Evolutionary conservation across 2,888 invertebrate species (phyloP).

Genomic region (Maniola hyperantus): DNA sequence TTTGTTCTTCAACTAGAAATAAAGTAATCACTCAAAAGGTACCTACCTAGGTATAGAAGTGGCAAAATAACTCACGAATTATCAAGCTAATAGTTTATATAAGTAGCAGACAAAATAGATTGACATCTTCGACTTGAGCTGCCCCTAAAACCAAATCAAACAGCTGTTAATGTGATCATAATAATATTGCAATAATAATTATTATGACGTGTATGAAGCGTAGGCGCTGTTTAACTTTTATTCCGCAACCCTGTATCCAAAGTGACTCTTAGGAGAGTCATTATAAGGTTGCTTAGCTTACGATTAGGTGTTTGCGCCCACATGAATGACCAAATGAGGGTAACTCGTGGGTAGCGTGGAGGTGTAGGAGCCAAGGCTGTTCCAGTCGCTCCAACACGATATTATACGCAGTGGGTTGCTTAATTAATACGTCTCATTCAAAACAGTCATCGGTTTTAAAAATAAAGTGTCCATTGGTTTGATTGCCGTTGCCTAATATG

Average conservation of each 20-base stretch:
- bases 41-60: too few species aligned
- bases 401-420: conserved; percentile 68
- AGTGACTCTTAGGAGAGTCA: conserved; percentile 68
- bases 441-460: conserved; percentile 59
- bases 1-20: too few species aligned
- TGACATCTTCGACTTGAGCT: neutral
- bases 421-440: conserved; percentile 67
- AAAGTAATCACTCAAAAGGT: too few species aligned
- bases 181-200: conserved; percentile 51
- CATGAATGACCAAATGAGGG: conserved; percentile 80
- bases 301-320: conserved; percentile 74
- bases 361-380: conserved; percentile 79
- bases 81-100: neutral
- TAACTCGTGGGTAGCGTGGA: conserved; percentile 78
- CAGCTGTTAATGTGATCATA: conserved; percentile 32
- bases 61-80: too few species aligned
- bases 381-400: conserved; percentile 72
- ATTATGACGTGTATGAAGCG: conserved; percentile 58
- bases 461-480: conserved; percentile 46
- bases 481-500: conserved; percentile 39
- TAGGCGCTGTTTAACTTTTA: conserved; percentile 68
- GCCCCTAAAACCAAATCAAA: conserved; percentile 36
- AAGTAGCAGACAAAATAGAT: neutral
- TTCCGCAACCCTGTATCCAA: conserved; percentile 73
- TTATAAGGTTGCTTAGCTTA: conserved; percentile 76